Base-by-base conservation (phyloP, 2,888 invertebrate genomes). In the Thera britannica region DNA sequence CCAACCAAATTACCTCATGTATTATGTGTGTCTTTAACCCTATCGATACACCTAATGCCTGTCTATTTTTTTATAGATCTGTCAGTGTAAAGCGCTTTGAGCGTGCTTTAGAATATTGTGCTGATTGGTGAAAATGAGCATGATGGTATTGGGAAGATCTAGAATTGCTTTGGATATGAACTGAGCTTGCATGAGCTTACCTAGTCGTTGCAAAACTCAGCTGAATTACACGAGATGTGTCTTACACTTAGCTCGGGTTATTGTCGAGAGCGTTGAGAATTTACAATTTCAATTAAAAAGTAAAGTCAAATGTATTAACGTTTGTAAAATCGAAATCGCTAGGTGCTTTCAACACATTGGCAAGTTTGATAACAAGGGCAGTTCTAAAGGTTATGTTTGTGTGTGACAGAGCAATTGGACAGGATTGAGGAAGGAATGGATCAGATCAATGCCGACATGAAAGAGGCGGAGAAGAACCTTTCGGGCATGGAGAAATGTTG, bases 401-500 rank as follows among this genome's bases (percentile, higher is more conserved):
- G 83, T 92, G 88, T 93, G 89, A 92, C 93, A 98, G 99, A 99
- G 92, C 99, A 99, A 98, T 95, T 99, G 96, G 99, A 99, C 94
- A 96, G 99, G 84, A 98, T 99, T 93, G 99, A 99, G 94, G 99
- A 99, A 94, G 99, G 99, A 54, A 99, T 99, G 98, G 99, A 99
- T 94, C 99, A 99, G 94, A 99, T 99, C 94, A 99, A 99, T 94
- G 97, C 98, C 75, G 99, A 99, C 92, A 99, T 99, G 99, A 96
- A 97, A 85, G 99, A 99, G 91, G 99, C 99, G 23, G 99, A 99
- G 94, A 99, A 99, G 94, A 99, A 99, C 94, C 95, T 99, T 82
- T 99, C 99, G 78, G 99, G 99, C 75, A 98, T 99, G 98, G 99
- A 99, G 95, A 99, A 99, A 93, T 99, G 99, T 93, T 99, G 99